Conservation (phyloP, 1,140 invertebrate genomes). For the Philotrypesis tridentata region DNA sequence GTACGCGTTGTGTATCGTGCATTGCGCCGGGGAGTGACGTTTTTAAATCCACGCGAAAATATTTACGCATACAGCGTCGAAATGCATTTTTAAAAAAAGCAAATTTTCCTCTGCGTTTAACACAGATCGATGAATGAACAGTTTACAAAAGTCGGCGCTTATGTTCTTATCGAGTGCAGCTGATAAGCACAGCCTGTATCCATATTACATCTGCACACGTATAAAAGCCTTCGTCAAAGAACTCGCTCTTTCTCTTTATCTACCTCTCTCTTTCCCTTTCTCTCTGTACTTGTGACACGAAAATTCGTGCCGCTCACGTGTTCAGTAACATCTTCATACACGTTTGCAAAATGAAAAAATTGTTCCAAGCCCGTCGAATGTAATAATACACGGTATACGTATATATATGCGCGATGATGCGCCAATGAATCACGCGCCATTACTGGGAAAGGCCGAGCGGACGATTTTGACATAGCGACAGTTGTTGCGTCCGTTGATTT, state of each 20-base stretch:
- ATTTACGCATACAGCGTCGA: not conserved
- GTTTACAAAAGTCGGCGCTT: not conserved
- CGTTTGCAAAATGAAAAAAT: not conserved
- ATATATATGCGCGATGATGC: too few relatives aligned
- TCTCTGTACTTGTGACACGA: not conserved
- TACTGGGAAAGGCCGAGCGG: slow-evolving; percentile 1
- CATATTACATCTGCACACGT: not conserved
- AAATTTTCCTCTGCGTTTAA: not conserved
- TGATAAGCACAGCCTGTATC: not conserved
- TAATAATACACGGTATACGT: too few relatives aligned
- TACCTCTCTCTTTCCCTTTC: too few relatives aligned
- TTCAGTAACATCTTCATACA: too few relatives aligned
- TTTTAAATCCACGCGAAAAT: not conserved
- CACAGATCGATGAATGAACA: too few relatives aligned
- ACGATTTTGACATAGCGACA: slow-evolving; percentile 30
- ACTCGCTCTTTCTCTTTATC: too few relatives aligned
- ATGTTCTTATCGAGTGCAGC: not conserved
- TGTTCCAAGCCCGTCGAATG: too few relatives aligned
- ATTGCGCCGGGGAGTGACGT: not conserved
- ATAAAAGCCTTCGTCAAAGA: not conserved
- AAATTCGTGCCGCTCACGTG: not conserved
- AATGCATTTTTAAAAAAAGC: too few relatives aligned
- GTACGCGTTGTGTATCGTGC: not conserved
- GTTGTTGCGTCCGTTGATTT: slow-evolving; percentile 40
- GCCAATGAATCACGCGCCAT: not conserved